A percentile compares a stretch with the other conserved stretches of the same genome.
Conservation (phyloP, 2,888 invertebrate species). For the Dryomyza anilis region DNA sequence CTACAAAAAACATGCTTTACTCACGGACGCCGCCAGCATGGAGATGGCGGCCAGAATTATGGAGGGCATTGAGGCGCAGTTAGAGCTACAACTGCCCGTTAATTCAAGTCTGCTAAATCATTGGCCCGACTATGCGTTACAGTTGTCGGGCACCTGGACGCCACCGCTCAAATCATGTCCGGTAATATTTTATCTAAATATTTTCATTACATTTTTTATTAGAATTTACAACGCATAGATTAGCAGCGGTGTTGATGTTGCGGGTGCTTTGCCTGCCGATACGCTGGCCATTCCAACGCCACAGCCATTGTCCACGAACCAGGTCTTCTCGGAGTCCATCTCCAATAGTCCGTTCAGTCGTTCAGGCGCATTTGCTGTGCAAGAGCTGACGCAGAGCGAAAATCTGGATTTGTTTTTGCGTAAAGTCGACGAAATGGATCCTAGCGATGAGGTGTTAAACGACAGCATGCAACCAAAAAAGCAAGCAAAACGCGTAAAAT, state of each 20-base stretch:
- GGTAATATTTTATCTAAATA: constrained; percentile 51
- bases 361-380: constrained; percentile 50
- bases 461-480: constrained; percentile 1
- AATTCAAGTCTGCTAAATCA: constrained; percentile 87
- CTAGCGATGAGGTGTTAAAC: constrained; percentile 5
- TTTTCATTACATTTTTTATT: neutral
- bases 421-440: constrained; percentile 60
- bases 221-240: constrained; percentile 62
- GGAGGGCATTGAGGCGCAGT: constrained; percentile 76
- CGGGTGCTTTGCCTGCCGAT: constrained; percentile 67
- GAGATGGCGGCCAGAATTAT: constrained; percentile 78
- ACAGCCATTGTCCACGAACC: constrained; percentile 54
- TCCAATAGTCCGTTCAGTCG: constrained; percentile 58
- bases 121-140: constrained; percentile 84
- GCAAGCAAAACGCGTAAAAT: constrained; percentile 4
- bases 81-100: constrained; percentile 75
- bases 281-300: constrained; percentile 56
- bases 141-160: constrained; percentile 84
- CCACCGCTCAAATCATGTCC: constrained; percentile 79
- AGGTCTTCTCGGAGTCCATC: constrained; percentile 58
- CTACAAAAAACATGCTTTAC: constrained; percentile 80
- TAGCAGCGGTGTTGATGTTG: constrained; percentile 80
- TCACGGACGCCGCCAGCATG: constrained; percentile 81
- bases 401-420: constrained; percentile 56
- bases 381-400: constrained; percentile 51